These are phyloP conservation scores for Arremon aurantiirostris DNA, from an alignment of 2,797 vertebrate genomes.

Conservation along the genomic window DNA sequence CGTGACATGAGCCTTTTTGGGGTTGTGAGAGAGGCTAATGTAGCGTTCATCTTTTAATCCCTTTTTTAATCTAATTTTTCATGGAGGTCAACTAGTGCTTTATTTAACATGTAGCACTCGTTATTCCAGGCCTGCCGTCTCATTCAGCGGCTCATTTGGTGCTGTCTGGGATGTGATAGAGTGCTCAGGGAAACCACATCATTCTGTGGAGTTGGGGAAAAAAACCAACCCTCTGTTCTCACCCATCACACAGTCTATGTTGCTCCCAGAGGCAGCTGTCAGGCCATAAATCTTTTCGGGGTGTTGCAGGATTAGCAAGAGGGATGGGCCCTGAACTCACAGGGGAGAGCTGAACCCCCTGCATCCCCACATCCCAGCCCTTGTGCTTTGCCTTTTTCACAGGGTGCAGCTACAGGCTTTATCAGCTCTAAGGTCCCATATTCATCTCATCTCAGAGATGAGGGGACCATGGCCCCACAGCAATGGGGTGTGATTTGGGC, in stretches of 20 bases:
- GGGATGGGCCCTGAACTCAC: rapidly evolving
- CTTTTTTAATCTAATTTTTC: constrained; percentile 42
- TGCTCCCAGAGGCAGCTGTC: background rate
- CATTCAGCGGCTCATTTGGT: background rate
- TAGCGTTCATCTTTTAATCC: background rate
- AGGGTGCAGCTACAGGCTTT: rapidly evolving
- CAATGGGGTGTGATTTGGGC: background rate
- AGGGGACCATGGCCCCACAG: rapidly evolving
- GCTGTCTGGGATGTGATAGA: background rate
- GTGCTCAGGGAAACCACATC: background rate
- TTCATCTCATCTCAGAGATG: rapidly evolving
- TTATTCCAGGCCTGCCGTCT: background rate
- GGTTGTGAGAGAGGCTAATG: background rate
- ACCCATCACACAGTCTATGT: rapidly evolving
- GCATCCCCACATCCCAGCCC: background rate
- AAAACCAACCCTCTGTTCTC: background rate
- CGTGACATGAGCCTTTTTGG: background rate
- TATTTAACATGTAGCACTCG: background rate
- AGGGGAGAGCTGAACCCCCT: background rate
- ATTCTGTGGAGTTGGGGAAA: background rate
- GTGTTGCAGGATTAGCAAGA: background rate
- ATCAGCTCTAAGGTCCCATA: no score
- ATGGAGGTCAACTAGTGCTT: constrained; percentile 20
- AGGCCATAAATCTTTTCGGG: background rate
- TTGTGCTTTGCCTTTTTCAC: background rate